Percentiles rank a stretch among this genome's conserved stretches.
phyloP scores from a whole-genome alignment of 2,888 invertebrate genomes.

The Trichacis sp. region DNA sequence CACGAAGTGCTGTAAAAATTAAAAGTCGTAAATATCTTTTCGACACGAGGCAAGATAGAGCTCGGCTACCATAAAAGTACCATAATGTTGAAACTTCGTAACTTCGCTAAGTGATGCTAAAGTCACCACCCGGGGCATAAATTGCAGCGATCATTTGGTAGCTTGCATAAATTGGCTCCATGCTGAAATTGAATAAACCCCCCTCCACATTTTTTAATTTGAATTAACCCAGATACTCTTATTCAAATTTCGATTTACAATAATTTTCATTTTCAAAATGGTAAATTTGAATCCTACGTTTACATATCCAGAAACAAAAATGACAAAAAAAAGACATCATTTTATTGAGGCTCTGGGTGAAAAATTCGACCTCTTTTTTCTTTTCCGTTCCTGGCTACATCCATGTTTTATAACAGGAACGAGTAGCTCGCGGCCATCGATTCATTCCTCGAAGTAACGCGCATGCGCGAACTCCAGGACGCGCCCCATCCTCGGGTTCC shows the following conservation, averaged over 20 bases:
- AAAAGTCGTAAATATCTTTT: constrained; percentile 4
- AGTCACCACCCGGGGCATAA: constrained; percentile 7
- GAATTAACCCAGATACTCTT: too few species aligned
- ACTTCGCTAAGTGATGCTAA: constrained; percentile 7
- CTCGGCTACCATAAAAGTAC: constrained; percentile 7
- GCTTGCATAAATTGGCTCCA: constrained; percentile 2
- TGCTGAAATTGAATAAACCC: background rate
- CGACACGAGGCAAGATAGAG: background rate
- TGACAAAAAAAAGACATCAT: too few species aligned
- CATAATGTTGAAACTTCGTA: constrained; percentile 13
- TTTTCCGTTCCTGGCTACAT: too few species aligned
- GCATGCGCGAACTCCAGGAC: constrained; percentile 48
- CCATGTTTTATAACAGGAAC: constrained; percentile 32
- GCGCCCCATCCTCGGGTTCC: constrained; percentile 16
- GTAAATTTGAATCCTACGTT: too few species aligned
- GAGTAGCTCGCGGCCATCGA: constrained; percentile 58
- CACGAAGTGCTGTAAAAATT: constrained; percentile 2
- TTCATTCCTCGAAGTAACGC: constrained; percentile 48
- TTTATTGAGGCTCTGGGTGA: too few species aligned
- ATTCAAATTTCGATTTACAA: too few species aligned
- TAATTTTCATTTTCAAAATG: too few species aligned
- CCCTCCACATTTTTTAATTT: constrained; percentile 5
- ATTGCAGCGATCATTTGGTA: constrained; percentile 1
- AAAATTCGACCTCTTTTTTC: too few species aligned
- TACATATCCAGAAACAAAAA: too few species aligned